phyloP scores from a whole-genome alignment of 23 tunicate genomes.

The Trididemnum nubilum region DNA sequence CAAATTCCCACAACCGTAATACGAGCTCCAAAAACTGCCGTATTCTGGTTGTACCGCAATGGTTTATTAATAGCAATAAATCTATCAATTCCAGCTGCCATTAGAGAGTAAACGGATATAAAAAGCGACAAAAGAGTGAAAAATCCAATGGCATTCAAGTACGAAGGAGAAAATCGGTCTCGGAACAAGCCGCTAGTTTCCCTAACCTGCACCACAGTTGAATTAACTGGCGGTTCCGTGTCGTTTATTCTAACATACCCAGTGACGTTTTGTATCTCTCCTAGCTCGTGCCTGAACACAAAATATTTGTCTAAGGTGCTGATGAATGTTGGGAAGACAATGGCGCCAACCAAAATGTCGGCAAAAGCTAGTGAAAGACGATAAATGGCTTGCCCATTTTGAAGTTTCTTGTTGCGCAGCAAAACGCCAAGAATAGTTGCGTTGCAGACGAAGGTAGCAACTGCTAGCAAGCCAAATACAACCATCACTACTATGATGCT shows the following conservation, averaged over 20 bases:
- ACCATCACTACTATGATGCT: slow-evolving; percentile 38
- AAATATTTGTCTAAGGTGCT: slow-evolving; percentile 29
- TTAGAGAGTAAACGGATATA: slow-evolving; percentile 42
- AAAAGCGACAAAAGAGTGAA: slow-evolving; percentile 42
- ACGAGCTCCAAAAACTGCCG: slow-evolving; percentile 2
- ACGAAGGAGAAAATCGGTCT: slow-evolving; percentile 4
- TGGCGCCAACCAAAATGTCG: slow-evolving; percentile 54
- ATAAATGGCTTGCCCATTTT: slow-evolving; percentile 61
- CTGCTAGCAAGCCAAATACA: slow-evolving; percentile 33
- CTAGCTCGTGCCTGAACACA: slow-evolving; percentile 28
- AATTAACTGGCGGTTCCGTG: background rate
- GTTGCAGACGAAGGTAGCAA: slow-evolving; percentile 43
- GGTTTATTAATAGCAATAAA: slow-evolving; percentile 46
- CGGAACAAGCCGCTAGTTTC: slow-evolving; percentile 17
- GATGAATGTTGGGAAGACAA: slow-evolving; percentile 67
- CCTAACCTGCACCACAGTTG: background rate
- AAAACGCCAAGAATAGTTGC: slow-evolving; percentile 51
- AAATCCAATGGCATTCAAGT: slow-evolving; percentile 40
- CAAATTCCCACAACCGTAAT: slow-evolving; percentile 15
- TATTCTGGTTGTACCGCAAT: slow-evolving; percentile 21
- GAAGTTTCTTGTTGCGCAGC: slow-evolving; percentile 19
- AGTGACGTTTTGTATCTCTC: slow-evolving; percentile 20
- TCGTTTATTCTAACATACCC: slow-evolving; percentile 10
- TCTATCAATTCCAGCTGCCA: slow-evolving; percentile 43
- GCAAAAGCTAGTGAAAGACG: slow-evolving; percentile 59